Conservation (phyloP, 2,797 vertebrate genomes). For the Paguma larvata region DNA sequence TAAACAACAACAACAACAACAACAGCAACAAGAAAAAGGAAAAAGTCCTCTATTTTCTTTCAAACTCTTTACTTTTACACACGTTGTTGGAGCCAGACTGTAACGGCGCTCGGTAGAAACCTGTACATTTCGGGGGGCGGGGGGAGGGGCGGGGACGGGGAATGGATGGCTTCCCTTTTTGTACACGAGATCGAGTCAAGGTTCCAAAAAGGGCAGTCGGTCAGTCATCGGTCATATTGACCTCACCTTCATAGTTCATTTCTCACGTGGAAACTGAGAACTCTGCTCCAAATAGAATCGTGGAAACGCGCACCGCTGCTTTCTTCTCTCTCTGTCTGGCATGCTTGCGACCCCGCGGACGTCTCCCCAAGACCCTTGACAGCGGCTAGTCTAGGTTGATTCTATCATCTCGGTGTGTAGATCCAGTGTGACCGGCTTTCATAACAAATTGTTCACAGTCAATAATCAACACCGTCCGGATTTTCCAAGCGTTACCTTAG, state of each 20-base stretch:
- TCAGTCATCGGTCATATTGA: conserved; percentile 94
- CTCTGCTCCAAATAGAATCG: conserved; percentile 88
- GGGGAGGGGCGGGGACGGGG: neutral
- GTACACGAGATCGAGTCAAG: conserved; percentile 90
- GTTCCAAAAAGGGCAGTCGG: conserved; percentile 90
- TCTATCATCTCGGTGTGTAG: conserved; percentile 93
- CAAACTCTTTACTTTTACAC: conserved; percentile 95
- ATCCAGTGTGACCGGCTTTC: conserved; percentile 93
- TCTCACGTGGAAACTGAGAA: conserved; percentile 87
- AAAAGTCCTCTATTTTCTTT: conserved; percentile 93
- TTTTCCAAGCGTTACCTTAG: conserved; percentile 91
- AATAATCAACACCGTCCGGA: conserved; percentile 87
- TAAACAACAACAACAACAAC: conserved; percentile 72
- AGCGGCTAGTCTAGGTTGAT: conserved; percentile 89
- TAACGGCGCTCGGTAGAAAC: conserved; percentile 89
- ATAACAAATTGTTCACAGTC: conserved; percentile 91
- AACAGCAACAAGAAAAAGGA: conserved; percentile 87
- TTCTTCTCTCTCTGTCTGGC: conserved; percentile 90
- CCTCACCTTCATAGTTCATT: conserved; percentile 90
- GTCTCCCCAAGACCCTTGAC: conserved; percentile 86
- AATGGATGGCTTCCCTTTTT: conserved; percentile 91
- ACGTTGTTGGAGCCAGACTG: conserved; percentile 95
- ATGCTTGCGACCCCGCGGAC: conserved; percentile 92
- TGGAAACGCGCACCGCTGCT: conserved; percentile 87
- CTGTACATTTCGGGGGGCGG: conserved; percentile 86